phyloP scores from a whole-genome alignment of 2,888 invertebrate species.

The Itoplectis maculator region DNA sequence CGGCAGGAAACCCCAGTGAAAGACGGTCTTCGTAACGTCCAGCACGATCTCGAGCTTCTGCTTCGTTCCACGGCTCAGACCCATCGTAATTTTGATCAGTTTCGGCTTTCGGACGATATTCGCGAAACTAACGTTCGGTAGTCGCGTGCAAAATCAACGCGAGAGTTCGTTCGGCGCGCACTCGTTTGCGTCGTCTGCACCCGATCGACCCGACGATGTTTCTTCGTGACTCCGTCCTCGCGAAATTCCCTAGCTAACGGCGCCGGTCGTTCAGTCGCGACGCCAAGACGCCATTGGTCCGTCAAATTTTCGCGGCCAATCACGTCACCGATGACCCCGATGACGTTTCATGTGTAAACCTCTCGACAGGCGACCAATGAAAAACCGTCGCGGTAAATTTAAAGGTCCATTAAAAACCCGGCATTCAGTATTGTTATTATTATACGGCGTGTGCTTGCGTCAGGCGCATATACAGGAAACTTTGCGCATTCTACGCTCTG shows the following conservation, averaged over 20 bases:
- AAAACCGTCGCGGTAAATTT: neutral
- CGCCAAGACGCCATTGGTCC: neutral
- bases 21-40: slow-evolving; percentile 87
- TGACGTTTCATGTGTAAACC: no score
- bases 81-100: slow-evolving; percentile 73
- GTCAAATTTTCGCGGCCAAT: neutral
- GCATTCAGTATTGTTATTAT: slow-evolving; percentile 8
- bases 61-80: slow-evolving; percentile 86
- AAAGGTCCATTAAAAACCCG: slow-evolving; percentile 9
- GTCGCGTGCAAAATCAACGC: slow-evolving; percentile 9
- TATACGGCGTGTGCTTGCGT: neutral
- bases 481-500: neutral
- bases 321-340: neutral
- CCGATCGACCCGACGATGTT: neutral
- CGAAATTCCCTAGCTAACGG: slow-evolving; percentile 10
- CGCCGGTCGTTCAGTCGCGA: no score
- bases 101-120: neutral
- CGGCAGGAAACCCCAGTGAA: slow-evolving; percentile 90
- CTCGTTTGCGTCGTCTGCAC: neutral
- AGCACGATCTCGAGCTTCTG: slow-evolving; percentile 88
- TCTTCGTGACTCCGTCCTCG: no score
- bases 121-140: neutral
- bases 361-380: no score
- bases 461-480: slow-evolving; percentile 11
- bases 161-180: neutral